Evolutionary conservation across 2,113 vertebrate species (phyloP).

Genomic region (Chunga burmeisteri): DNA sequence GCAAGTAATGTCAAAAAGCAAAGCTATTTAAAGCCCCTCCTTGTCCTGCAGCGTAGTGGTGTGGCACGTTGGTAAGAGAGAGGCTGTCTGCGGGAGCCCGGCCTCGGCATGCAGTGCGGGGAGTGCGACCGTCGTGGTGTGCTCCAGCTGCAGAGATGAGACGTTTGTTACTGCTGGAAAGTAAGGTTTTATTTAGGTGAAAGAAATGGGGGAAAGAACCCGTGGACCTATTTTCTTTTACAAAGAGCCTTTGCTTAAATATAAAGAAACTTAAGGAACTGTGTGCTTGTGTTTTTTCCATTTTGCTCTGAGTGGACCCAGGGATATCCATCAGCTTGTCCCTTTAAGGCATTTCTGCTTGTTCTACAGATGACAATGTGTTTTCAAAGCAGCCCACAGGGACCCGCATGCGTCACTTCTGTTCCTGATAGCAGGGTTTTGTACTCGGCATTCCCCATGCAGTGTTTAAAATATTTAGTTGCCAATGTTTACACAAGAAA

Average conservation of each 20-base stretch:
- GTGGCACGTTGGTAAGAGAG: constrained; percentile 81
- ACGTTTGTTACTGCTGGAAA: constrained; percentile 86
- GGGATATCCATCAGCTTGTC: background rate
- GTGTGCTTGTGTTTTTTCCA: background rate
- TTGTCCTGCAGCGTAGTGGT: constrained; percentile 79
- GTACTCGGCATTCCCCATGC: background rate
- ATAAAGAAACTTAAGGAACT: background rate
- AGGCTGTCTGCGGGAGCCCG: constrained; percentile 83
- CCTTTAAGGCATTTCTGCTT: background rate
- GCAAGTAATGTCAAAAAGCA: background rate
- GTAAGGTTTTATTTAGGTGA: constrained; percentile 65
- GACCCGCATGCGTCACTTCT: background rate
- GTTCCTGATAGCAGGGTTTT: background rate
- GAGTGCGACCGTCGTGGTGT: constrained; percentile 70
- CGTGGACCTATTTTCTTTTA: background rate
- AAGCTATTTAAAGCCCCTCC: background rate
- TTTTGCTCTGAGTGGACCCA: background rate
- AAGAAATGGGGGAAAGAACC: background rate
- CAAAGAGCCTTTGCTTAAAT: background rate
- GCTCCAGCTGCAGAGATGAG: constrained; percentile 76
- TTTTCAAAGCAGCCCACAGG: background rate
- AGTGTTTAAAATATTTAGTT: background rate
- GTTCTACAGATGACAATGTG: too few relatives aligned
- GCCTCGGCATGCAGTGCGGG: constrained; percentile 77
- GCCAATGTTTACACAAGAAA: background rate